These are phyloP conservation scores for Ostrea edulis DNA, from an alignment of 1,140 invertebrate genomes.

Conservation along the genomic window DNA sequence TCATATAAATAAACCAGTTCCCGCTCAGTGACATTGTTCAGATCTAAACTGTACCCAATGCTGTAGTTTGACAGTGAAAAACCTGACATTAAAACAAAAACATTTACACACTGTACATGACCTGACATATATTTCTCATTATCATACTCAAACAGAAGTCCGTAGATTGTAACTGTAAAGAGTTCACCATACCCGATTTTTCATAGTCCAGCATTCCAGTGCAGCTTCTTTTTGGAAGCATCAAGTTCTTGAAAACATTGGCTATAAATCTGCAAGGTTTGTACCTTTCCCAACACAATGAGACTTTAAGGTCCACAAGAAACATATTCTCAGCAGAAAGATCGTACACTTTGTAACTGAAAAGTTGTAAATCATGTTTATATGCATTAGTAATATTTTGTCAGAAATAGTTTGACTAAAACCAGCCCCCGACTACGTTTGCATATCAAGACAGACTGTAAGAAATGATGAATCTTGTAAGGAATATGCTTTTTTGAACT, in stretches of 20 bases:
- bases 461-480: too few species aligned
- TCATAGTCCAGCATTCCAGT: background rate
- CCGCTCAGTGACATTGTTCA: background rate
- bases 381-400: too few species aligned
- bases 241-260: conserved; percentile 37
- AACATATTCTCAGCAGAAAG: conserved; percentile 45
- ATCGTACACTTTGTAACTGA: conserved; percentile 49
- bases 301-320: conserved; percentile 52
- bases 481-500: too few species aligned
- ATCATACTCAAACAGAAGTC: background rate
- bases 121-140: background rate
- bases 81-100: background rate
- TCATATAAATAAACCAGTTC: background rate
- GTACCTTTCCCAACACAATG: conserved; percentile 54
- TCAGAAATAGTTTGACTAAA: too few species aligned
- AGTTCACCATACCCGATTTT: background rate
- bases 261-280: conserved; percentile 40
- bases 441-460: too few species aligned
- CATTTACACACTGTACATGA: background rate
- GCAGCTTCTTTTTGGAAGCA: conserved; percentile 40
- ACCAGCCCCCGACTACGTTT: too few species aligned
- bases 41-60: background rate
- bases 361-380: background rate
- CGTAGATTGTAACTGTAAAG: background rate
- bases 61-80: background rate